Conservation (phyloP, 30 jellyfish, hydroid and myxozoan genomes). For the Pelagia noctiluca region DNA sequence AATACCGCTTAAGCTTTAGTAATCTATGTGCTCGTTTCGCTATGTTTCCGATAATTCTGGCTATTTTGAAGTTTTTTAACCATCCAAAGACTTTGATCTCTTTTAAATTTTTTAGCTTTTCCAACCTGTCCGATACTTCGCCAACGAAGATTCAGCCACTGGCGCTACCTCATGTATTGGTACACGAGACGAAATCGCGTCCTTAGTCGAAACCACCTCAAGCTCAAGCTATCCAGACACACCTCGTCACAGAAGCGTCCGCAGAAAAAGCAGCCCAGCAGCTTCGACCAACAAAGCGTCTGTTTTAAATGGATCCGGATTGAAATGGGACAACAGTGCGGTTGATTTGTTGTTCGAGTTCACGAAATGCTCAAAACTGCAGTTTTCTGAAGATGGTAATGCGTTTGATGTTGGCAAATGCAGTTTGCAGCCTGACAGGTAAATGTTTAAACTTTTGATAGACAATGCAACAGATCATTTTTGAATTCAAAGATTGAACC, state of each 20-base stretch:
- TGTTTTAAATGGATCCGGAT: slow-evolving; percentile 14
- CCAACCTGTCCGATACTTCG: slow-evolving; percentile 62
- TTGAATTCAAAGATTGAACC: too few relatives aligned
- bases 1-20: not conserved
- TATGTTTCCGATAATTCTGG: too few relatives aligned
- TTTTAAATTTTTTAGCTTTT: slow-evolving; percentile 33
- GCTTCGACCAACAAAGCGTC: slow-evolving; percentile 12
- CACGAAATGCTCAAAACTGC: slow-evolving; percentile 34
- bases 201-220: slow-evolving; percentile 34
- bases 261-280: slow-evolving; percentile 70
- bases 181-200: slow-evolving; percentile 48
- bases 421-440: slow-evolving; percentile 41
- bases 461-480: not conserved
- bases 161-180: slow-evolving; percentile 26
- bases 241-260: slow-evolving; percentile 73
- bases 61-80: too few relatives aligned
- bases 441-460: not conserved
- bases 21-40: too few relatives aligned
- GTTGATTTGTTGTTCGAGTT: slow-evolving; percentile 51
- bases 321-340: slow-evolving; percentile 62
- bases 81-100: not conserved
- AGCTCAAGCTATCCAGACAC: slow-evolving; percentile 53
- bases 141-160: slow-evolving; percentile 28
- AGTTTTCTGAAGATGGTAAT: slow-evolving; percentile 49
- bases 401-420: slow-evolving; percentile 19